Base-by-base conservation (phyloP, 2,113 vertebrate species). In the Megaleporinus macrocephalus region DNA sequence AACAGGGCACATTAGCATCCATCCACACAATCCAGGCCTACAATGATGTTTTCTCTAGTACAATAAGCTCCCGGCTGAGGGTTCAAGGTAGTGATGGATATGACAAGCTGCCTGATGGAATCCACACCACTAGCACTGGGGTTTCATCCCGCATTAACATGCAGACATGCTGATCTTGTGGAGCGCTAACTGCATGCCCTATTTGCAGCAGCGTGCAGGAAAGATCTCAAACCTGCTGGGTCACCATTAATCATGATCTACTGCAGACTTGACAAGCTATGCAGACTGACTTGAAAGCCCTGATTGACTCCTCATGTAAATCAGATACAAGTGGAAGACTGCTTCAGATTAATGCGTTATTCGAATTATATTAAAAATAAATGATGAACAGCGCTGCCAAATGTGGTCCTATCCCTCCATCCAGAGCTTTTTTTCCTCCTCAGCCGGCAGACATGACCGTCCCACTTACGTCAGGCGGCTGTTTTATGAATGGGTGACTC, bases 401-500 rank as follows among this genome's bases (percentile, higher is more conserved):
- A 55, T 61, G 57, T 59, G 33, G 61, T 83, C 47, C 6, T 55
- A 24, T 33, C 57, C 66, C 59, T 79, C 73, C 61, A 53, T 78
- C 75, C 63, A 74, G 53, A n/a, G n/a, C n/a, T n/a, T 9, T 33
- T 22, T 59, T 47, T 66, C 24, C 22, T 22, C 22, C 20, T 24
- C 47, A 63, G 30, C 29, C 69, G 80, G 33, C 36, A 59, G 78
- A 81, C 27, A 73, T 65, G 73, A 71, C 76, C 26, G 63, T 53
- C 57, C 26, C 49, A 49, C 49, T 74, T 63, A 82, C 80, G 75
- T 79, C 84, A 82, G 63, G 33, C 20, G 44, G 65, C 70, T 66
- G 82, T 73, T 87, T 87, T 85, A 87, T 87, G 86, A 87, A 87
- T 87, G 86, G 83, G 81, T 71, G 65, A 65, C 57, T 76, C 44